Percentiles rank a stretch among this genome's conserved stretches.
These are phyloP conservation scores for Tribolium madens DNA, from an alignment of 1,140 invertebrate genomes.

Conservation along the genomic window DNA sequence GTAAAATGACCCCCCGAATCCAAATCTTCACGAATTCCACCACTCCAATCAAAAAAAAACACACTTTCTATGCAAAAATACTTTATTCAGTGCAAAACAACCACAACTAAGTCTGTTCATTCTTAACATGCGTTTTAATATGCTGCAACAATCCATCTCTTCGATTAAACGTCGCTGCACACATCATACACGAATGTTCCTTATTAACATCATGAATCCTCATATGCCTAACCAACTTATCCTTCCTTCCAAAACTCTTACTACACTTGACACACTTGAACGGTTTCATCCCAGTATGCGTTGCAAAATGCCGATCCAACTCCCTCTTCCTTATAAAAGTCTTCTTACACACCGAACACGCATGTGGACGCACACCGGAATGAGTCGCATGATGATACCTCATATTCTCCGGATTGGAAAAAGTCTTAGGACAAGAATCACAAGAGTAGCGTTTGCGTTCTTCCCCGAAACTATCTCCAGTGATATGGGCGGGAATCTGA, in stretches of 20 bases:
- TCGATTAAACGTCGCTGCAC: slow-evolving; percentile 57
- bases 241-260: slow-evolving; percentile 74
- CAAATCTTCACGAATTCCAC: no score
- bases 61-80: background rate
- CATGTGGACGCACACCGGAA: slow-evolving; percentile 61
- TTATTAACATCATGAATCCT: slow-evolving; percentile 69
- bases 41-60: no score
- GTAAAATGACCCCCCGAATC: no score
- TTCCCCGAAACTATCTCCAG: slow-evolving; percentile 65
- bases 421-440: slow-evolving; percentile 69
- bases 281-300: slow-evolving; percentile 73
- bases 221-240: slow-evolving; percentile 75
- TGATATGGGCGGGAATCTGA: slow-evolving; percentile 65
- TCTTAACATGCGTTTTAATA: slow-evolving; percentile 56
- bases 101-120: background rate
- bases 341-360: slow-evolving; percentile 73
- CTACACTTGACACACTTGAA: slow-evolving; percentile 74
- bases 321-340: slow-evolving; percentile 75
- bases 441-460: slow-evolving; percentile 62
- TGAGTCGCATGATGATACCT: slow-evolving; percentile 58
- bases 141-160: slow-evolving; percentile 58
- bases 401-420: slow-evolving; percentile 65
- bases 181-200: slow-evolving; percentile 56
- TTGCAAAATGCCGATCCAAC: slow-evolving; percentile 72
- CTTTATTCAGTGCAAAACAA: slow-evolving; percentile 8